Percentiles rank a stretch among this genome's conserved stretches.
These are phyloP conservation scores for Ephestia elutella DNA, from an alignment of 1,140 invertebrate genomes.

Conservation along the genomic window DNA sequence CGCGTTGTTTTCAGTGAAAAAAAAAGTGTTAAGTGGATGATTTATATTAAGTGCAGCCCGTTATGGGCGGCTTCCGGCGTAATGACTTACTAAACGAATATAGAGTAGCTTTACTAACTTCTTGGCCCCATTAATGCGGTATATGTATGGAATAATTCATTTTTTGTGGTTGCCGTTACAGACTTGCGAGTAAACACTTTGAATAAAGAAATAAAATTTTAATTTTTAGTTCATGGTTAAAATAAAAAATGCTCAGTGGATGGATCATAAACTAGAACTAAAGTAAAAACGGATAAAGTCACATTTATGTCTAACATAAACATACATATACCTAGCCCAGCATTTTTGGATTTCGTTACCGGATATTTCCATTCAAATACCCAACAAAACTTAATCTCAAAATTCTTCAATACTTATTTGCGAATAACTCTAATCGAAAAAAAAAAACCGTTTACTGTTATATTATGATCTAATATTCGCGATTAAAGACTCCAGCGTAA, in stretches of 20 bases:
- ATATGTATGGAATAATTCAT: constrained; percentile 50
- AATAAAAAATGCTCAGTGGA: background rate
- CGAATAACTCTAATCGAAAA: too few species aligned
- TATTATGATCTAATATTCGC: too few species aligned
- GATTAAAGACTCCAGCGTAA: too few species aligned
- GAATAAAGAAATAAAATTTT: background rate
- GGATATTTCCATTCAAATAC: too few species aligned
- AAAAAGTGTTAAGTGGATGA: constrained; percentile 72
- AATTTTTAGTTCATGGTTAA: background rate
- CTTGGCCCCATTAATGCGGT: constrained; percentile 19
- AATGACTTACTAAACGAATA: constrained; percentile 52
- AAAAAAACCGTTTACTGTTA: too few species aligned
- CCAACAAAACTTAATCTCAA: too few species aligned
- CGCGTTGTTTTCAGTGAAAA: constrained; percentile 46
- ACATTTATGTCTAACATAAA: too few species aligned
- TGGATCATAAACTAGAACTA: too few species aligned
- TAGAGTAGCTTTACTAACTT: constrained; percentile 24
- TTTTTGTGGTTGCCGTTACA: background rate
- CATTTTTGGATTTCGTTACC: too few species aligned
- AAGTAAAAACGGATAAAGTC: too few species aligned
- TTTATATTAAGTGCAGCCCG: constrained; percentile 63
- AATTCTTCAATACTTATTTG: too few species aligned
- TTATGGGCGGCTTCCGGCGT: constrained; percentile 60
- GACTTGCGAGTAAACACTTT: background rate
- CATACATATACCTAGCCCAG: too few species aligned